Evolutionary conservation across 2,888 invertebrate genomes (phyloP).

Genomic region (Macaria liturata): DNA sequence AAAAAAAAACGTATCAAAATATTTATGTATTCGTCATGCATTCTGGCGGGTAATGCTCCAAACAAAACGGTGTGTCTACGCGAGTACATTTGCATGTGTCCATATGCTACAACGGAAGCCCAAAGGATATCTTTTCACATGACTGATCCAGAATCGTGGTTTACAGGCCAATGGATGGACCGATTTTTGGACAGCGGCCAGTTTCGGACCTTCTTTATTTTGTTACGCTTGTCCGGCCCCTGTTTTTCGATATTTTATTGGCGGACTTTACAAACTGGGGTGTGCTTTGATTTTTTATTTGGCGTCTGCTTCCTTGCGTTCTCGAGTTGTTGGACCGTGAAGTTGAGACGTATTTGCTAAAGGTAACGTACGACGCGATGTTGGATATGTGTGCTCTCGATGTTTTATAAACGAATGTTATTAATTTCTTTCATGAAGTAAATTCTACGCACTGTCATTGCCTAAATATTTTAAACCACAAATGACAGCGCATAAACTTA

Average conservation of each 20-base stretch:
- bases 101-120: conserved; percentile 35
- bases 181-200: conserved; percentile 55
- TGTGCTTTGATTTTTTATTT: conserved; percentile 9
- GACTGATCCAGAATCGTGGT: conserved; percentile 46
- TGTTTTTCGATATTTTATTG: conserved; percentile 20
- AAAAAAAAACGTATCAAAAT: neutral
- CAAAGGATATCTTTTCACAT: conserved; percentile 54
- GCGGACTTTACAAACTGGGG: conserved; percentile 5
- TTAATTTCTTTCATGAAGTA: too few species aligned
- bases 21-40: neutral
- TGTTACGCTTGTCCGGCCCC: conserved; percentile 18
- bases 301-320: neutral
- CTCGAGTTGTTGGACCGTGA: too few species aligned
- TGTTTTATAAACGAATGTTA: too few species aligned
- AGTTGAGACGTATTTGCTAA: too few species aligned
- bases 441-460: too few species aligned
- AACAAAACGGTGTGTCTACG: neutral
- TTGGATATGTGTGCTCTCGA: too few species aligned
- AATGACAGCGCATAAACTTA: too few species aligned
- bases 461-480: too few species aligned
- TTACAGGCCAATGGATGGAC: conserved; percentile 48
- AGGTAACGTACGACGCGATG: too few species aligned
- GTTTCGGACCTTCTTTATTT: conserved; percentile 31
- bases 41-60: conserved; percentile 5
- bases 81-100: conserved; percentile 35